These are phyloP conservation scores for Panthera leo DNA, from an alignment of 2,113 vertebrate species.

Conservation along the genomic window DNA sequence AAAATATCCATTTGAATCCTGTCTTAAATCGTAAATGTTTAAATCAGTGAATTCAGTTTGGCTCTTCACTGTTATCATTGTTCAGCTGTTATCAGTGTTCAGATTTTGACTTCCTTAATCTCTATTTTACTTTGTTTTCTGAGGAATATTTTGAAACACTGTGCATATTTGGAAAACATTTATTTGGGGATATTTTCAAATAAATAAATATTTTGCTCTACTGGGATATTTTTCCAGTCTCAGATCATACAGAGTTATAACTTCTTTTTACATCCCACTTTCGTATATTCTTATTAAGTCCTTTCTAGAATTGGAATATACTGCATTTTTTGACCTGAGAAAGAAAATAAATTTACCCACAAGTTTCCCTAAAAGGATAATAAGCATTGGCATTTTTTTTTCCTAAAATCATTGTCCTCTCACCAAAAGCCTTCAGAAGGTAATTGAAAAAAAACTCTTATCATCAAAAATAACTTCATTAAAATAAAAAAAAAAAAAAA, in stretches of 20 bases:
- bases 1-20: not conserved
- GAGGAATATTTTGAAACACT: not conserved
- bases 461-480: not conserved
- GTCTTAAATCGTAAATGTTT: not conserved
- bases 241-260: not conserved
- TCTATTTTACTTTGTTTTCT: not conserved
- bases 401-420: not conserved
- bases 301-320: not conserved
- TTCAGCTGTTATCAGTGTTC: not conserved
- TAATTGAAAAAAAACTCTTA: not conserved
- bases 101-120: not conserved
- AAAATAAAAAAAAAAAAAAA: not conserved
- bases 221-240: conserved; percentile 3
- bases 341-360: not conserved
- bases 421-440: not conserved
- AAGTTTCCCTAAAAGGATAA: not conserved
- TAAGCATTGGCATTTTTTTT: not conserved
- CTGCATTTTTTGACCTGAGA: not conserved
- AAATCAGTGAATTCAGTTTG: not conserved
- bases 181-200: not conserved
- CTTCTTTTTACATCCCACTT: not conserved
- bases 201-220: not conserved
- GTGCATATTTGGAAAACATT: not conserved
- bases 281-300: not conserved
- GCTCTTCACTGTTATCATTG: not conserved